Base-by-base conservation (phyloP, 2,113 vertebrate genomes). In the Thermophis baileyi region DNA sequence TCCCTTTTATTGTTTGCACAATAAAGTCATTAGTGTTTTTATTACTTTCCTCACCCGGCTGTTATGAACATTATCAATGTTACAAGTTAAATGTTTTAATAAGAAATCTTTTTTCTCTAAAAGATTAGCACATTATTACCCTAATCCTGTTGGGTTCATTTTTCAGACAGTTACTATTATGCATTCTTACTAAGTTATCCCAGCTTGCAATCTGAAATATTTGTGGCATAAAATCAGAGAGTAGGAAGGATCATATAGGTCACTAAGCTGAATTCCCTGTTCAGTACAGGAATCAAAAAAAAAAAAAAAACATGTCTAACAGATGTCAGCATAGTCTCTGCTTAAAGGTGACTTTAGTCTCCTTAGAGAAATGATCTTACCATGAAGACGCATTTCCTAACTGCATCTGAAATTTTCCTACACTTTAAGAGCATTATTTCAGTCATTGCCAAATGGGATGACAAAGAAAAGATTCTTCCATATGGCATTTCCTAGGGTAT, bases 11-110 rank as follows among this genome's bases (percentile, higher is more conserved):
- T 5, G 35, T 93, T 94, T 90, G 88, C 94, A 94, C 40, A 90
- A 22, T 44, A 92, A 91, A n/a, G 89, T 93, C 94, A 94, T 95
- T 94, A 93, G 95, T 94, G 94, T 50, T 90, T 92, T 4, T 1
- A 87, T 94, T 94, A 92, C 47, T 47, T 91, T 53, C 69, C 85
- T 69, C 90, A 89, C 89, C 47, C 25, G 25, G 92, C 30, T 95
- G 81, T 9, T 95, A 46, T 89, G 46, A 90, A 40, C 91, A 6
- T 89, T 89, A 0, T 93, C 89, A 94, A 92, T 90, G 93, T 93
- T 50, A 88, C 93, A 93, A 94, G 54, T 91, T 93, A 94, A 94
- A 3, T 44, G 57, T 3, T 89, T 69, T n/a, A 93, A 85, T 50
- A 91, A 93, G 54, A 93, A 90, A 51, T 69, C 49, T 54, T 88